Evolutionary conservation across 2,113 vertebrate genomes (phyloP).

Genomic region (Arizona elegans): DNA sequence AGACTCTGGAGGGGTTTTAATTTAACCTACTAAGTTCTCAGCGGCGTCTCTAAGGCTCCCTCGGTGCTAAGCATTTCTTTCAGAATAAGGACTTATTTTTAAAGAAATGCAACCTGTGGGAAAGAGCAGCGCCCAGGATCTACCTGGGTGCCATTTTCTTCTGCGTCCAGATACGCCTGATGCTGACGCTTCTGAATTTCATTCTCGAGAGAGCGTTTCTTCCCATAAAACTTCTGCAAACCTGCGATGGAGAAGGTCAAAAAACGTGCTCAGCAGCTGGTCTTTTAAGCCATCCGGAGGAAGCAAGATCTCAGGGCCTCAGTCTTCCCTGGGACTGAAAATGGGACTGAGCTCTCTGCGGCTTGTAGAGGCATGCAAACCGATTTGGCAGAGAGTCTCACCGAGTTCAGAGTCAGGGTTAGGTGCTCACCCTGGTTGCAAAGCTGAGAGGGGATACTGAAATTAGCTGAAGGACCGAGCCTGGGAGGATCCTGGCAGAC

Average conservation of each 20-base stretch:
- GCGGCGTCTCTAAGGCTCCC: background rate
- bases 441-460: background rate
- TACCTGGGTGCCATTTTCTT: conserved; percentile 70
- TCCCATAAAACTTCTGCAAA: conserved; percentile 81
- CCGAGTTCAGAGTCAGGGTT: background rate
- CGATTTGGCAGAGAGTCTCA: background rate
- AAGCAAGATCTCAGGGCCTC: background rate
- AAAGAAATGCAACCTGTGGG: background rate
- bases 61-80: background rate
- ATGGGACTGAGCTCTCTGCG: background rate
- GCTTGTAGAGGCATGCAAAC: background rate
- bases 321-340: background rate
- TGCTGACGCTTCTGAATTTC: conserved; percentile 68
- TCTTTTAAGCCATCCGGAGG: too few species aligned
- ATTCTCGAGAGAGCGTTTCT: conserved; percentile 64
- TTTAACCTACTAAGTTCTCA: background rate
- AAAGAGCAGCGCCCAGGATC: background rate
- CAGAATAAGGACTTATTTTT: background rate
- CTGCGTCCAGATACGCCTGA: conserved; percentile 60
- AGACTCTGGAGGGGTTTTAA: background rate
- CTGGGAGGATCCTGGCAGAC: background rate
- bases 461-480: background rate
- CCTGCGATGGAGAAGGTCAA: conserved; percentile 33
- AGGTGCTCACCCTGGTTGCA: background rate
- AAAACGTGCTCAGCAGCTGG: background rate